phyloP scores from a whole-genome alignment of 2,888 invertebrate genomes.

The Agrenia bidenticulata region DNA sequence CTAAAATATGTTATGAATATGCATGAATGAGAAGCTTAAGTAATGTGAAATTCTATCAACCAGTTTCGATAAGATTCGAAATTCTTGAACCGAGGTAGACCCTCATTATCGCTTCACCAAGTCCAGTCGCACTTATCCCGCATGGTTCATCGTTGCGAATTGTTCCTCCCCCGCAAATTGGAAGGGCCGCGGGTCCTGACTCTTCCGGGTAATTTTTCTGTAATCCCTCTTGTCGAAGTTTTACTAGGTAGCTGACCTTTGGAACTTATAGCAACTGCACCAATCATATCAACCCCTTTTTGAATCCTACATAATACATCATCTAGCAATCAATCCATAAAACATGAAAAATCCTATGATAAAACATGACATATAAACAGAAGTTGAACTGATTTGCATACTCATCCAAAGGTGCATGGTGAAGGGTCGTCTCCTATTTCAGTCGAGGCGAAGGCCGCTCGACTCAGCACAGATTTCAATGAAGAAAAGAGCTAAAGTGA shows the following conservation, averaged over 20 bases:
- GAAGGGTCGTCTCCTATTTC: conserved; percentile 19
- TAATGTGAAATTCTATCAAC: conserved; percentile 53
- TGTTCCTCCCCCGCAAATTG: conserved; percentile 55
- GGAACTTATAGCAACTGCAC: conserved; percentile 76
- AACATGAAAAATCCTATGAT: no score
- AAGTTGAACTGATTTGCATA: no score
- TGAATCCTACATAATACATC: conserved; percentile 1
- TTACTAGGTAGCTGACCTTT: conserved; percentile 74
- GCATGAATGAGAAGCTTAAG: not conserved
- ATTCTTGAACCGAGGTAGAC: conserved; percentile 74
- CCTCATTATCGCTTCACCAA: conserved; percentile 79
- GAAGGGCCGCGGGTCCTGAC: conserved; percentile 77
- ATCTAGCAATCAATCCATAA: no score
- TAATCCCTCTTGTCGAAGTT: conserved; percentile 69
- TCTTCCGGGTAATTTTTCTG: conserved; percentile 31
- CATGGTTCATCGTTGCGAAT: conserved; percentile 57
- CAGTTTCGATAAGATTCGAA: conserved; percentile 65
- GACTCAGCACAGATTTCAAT: conserved; percentile 22
- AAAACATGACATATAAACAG: no score
- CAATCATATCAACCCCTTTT: conserved; percentile 70
- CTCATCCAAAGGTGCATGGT: not conserved
- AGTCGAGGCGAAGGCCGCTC: conserved; percentile 22
- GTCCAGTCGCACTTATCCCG: conserved; percentile 79
- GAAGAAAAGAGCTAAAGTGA: conserved; percentile 59
- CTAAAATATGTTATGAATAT: not conserved